Percentiles rank a stretch among this genome's conserved stretches.
These are phyloP conservation scores for Pseudochirops cupreus DNA, from an alignment of 2,797 vertebrate species.

Conservation along the genomic window DNA sequence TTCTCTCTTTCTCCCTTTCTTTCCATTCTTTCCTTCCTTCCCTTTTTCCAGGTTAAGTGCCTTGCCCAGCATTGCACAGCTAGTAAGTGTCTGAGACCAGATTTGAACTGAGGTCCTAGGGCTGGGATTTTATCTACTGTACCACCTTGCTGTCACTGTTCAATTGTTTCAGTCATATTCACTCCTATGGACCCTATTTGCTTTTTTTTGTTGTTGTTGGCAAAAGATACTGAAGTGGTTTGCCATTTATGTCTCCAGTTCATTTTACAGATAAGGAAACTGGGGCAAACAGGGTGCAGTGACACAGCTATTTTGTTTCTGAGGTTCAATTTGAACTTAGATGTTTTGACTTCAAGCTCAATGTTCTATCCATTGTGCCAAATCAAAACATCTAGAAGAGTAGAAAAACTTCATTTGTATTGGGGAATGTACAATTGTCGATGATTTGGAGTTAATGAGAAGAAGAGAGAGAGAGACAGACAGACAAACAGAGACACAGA, in stretches of 20 bases:
- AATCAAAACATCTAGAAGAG: background rate
- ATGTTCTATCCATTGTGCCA: no score
- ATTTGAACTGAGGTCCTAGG: no score
- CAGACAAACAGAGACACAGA: no score
- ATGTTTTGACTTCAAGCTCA: background rate
- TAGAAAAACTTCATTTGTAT: background rate
- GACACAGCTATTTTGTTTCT: background rate
- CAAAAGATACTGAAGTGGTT: background rate
- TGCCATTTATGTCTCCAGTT: background rate
- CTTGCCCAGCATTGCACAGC: no score
- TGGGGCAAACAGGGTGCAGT: background rate
- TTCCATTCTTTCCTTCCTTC: no score
- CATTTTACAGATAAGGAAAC: background rate
- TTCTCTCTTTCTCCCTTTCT: no score
- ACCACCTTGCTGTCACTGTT: no score
- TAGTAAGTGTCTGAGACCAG: no score
- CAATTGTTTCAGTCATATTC: background rate
- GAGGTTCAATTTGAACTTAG: background rate
- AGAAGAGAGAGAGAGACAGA: conserved; percentile 34
- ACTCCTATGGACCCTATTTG: background rate
- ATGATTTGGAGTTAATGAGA: background rate
- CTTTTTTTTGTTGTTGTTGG: background rate
- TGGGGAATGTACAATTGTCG: conserved; percentile 34
- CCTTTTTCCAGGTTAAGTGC: no score
- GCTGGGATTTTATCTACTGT: no score